These are phyloP conservation scores for Lates calcarifer DNA, from an alignment of 2,113 vertebrate genomes.

Conservation along the genomic window DNA sequence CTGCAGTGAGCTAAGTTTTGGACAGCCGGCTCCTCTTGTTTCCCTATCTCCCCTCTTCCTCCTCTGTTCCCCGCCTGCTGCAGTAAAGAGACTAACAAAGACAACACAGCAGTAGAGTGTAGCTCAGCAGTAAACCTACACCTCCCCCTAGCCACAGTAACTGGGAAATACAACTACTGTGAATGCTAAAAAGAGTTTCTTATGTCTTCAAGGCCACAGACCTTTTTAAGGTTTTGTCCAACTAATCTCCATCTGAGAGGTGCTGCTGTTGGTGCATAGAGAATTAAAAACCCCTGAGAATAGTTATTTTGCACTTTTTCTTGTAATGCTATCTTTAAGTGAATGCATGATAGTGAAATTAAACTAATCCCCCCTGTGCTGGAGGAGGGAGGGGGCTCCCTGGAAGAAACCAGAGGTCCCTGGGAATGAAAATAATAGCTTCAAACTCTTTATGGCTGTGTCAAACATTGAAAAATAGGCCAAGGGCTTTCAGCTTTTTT, in stretches of 20 bases:
- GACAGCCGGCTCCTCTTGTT: neutral
- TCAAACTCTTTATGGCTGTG: conserved; percentile 42
- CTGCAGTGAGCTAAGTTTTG: conserved; percentile 1
- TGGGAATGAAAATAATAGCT: conserved; percentile 57
- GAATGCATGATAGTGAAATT: conserved; percentile 29
- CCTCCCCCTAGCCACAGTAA: conserved; percentile 49
- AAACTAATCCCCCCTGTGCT: conserved; percentile 44
- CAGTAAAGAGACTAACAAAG: conserved; percentile 53
- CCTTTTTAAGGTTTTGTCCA: neutral
- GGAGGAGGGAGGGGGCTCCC: neutral
- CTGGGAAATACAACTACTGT: fast-evolving
- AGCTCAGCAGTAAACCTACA: conserved; percentile 53
- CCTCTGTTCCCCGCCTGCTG: conserved; percentile 1
- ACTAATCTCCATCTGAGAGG: neutral
- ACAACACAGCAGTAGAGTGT: conserved; percentile 26
- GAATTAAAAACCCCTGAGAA: conserved; percentile 6
- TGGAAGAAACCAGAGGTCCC: conserved; percentile 28
- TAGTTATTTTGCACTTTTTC: conserved; percentile 13
- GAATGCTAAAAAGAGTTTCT: neutral
- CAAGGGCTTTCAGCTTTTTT: conserved; percentile 68
- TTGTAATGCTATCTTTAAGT: conserved; percentile 13
- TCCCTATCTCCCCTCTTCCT: neutral
- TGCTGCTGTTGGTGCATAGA: neutral
- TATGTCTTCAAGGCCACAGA: neutral
- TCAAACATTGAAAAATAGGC: conserved; percentile 61